phyloP scores from a whole-genome alignment of 2,113 vertebrate species.

The Zingel zingel region DNA sequence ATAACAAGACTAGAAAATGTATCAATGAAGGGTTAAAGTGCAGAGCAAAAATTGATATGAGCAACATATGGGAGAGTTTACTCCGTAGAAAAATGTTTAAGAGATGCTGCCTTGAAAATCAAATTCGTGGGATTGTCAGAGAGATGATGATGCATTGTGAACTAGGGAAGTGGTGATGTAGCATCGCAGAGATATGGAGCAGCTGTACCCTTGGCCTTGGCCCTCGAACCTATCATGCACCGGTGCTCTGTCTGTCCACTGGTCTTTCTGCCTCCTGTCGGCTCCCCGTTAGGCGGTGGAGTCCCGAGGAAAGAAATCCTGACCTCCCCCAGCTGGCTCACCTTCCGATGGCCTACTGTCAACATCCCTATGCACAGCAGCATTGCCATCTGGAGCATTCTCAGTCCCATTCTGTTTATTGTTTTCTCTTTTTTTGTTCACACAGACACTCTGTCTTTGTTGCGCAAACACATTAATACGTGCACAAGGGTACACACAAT shows the following conservation, averaged over 20 bases:
- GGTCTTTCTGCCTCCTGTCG: conserved; percentile 32
- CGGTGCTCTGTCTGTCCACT: conserved; percentile 21
- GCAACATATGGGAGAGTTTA: conserved; percentile 13
- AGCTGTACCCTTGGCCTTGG: conserved; percentile 38
- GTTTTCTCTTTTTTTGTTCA: conserved; percentile 47
- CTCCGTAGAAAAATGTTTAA: conserved; percentile 3
- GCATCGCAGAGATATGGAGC: conserved; percentile 28
- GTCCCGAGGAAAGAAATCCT: conserved; percentile 52
- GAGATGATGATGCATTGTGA: conserved; percentile 13
- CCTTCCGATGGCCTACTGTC: conserved; percentile 54
- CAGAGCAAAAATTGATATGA: not conserved
- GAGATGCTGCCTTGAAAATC: not conserved
- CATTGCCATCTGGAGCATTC: conserved; percentile 65
- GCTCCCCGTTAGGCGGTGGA: conserved; percentile 19
- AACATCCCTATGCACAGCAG: conserved; percentile 55
- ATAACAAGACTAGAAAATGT: conserved; percentile 8
- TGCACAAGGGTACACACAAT: not conserved
- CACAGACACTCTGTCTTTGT: conserved; percentile 46
- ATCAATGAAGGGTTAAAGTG: conserved; percentile 21
- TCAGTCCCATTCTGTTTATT: conserved; percentile 44
- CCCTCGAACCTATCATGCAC: conserved; percentile 39
- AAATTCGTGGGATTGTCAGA: conserved; percentile 6
- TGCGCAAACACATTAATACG: conserved; percentile 12
- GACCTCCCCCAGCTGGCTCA: conserved; percentile 68
- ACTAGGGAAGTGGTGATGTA: not conserved